A percentile compares a stretch with the other conserved stretches of the same genome.
phyloP scores from a whole-genome alignment of 2,888 invertebrate species.

The Rosalia funebris region DNA sequence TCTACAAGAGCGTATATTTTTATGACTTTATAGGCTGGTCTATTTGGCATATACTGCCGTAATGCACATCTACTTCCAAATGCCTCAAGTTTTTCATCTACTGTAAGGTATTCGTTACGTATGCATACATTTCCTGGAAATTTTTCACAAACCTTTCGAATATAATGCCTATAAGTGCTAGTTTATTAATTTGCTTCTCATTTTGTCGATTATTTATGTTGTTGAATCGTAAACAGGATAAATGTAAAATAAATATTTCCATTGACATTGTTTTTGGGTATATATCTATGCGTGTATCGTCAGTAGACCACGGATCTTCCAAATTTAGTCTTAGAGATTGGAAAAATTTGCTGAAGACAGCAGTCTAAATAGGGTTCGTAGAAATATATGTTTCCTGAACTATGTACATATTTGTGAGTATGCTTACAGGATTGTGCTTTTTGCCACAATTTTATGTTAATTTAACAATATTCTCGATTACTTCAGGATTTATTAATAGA shows the following conservation, averaged over 20 bases:
- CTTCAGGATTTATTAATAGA: too few species aligned
- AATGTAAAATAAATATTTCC: not conserved
- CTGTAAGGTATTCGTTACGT: not conserved
- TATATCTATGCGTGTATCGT: not conserved
- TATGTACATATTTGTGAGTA: not conserved
- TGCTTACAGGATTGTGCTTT: too few species aligned
- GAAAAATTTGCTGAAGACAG: not conserved
- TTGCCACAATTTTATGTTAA: too few species aligned
- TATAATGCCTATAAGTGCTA: not conserved
- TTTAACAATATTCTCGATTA: too few species aligned
- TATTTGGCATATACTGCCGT: conserved; percentile 13
- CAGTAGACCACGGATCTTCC: not conserved
- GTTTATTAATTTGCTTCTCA: not conserved
- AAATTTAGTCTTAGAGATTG: not conserved
- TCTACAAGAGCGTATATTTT: conserved; percentile 11
- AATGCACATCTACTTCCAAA: not conserved
- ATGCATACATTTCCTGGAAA: not conserved
- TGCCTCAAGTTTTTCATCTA: not conserved
- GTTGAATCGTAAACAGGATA: not conserved
- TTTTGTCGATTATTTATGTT: not conserved
- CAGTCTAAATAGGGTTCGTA: not conserved
- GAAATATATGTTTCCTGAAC: not conserved
- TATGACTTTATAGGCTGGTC: not conserved
- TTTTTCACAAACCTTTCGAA: not conserved
- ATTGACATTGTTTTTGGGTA: not conserved